phyloP scores from a whole-genome alignment of 2,797 vertebrate genomes.

The Helicolenus hilgendorfi region DNA sequence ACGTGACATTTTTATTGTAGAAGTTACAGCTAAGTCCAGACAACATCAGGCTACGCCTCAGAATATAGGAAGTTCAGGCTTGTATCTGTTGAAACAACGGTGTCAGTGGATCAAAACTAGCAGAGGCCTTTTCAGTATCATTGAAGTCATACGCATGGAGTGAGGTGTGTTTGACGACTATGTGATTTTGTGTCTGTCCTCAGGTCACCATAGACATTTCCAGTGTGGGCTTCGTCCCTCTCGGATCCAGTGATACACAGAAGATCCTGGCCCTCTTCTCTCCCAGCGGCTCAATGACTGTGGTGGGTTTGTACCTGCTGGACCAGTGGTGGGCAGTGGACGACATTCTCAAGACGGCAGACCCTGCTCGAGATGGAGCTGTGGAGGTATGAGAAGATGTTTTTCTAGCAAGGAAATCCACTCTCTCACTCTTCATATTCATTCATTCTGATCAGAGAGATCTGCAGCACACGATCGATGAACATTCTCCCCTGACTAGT shows the following conservation, averaged over 20 bases:
- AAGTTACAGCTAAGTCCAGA: too few species aligned
- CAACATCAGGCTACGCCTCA: too few species aligned
- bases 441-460: not conserved
- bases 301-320: conserved; percentile 93
- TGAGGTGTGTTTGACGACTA: not conserved
- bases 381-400: conserved; percentile 85
- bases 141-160: not conserved
- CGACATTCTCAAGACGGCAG: conserved; percentile 92
- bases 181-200: not conserved
- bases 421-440: not conserved
- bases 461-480: not conserved
- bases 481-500: not conserved
- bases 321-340: conserved; percentile 93
- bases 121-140: not conserved
- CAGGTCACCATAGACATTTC: conserved; percentile 85
- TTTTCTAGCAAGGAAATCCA: not conserved
- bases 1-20: too few species aligned
- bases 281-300: conserved; percentile 87
- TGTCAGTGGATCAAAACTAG: too few species aligned
- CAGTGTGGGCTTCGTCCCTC: conserved; percentile 90
- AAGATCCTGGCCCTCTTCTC: conserved; percentile 93
- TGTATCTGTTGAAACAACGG: too few species aligned
- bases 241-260: conserved; percentile 89
- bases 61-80: too few species aligned
- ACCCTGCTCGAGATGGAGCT: conserved; percentile 88